These are phyloP conservation scores for Xenus cinereus DNA, from an alignment of 2,113 vertebrate species.

Conservation along the genomic window DNA sequence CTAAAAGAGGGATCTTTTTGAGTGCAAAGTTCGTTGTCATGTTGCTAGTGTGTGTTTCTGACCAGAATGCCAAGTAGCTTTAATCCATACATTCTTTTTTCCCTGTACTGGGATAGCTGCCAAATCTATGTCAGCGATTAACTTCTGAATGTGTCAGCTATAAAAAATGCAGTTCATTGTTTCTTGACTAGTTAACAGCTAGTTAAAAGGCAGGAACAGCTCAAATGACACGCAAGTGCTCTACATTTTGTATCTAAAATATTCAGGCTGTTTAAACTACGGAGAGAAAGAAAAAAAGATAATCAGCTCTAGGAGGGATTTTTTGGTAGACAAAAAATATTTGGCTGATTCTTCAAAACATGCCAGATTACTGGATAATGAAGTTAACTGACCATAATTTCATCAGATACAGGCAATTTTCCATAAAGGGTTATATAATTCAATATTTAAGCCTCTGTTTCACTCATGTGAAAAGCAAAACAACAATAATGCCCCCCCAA, in stretches of 20 bases:
- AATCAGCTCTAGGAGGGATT: background rate
- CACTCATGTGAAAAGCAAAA: background rate
- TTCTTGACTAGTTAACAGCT: conserved; percentile 46
- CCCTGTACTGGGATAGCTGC: conserved; percentile 60
- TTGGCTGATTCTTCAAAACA: background rate
- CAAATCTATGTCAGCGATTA: conserved; percentile 71
- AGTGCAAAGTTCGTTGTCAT: conserved; percentile 73
- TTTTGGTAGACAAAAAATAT: background rate
- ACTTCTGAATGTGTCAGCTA: conserved; percentile 71
- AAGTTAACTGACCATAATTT: background rate
- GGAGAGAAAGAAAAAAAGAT: background rate
- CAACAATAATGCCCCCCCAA: background rate
- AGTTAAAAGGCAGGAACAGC: conserved; percentile 34
- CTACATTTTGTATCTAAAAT: background rate
- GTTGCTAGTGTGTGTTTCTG: conserved; percentile 71
- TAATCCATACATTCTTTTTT: conserved; percentile 81
- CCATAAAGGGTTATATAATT: background rate
- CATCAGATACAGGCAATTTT: background rate
- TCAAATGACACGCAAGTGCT: background rate
- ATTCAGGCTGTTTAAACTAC: background rate
- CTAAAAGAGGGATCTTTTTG: conserved; percentile 68
- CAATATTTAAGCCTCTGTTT: background rate
- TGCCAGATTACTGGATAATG: background rate
- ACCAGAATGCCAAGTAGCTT: conserved; percentile 75
- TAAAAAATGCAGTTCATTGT: conserved; percentile 59